Conservation (phyloP, 2,797 vertebrate genomes). For the Lagorchestes hirsutus region DNA sequence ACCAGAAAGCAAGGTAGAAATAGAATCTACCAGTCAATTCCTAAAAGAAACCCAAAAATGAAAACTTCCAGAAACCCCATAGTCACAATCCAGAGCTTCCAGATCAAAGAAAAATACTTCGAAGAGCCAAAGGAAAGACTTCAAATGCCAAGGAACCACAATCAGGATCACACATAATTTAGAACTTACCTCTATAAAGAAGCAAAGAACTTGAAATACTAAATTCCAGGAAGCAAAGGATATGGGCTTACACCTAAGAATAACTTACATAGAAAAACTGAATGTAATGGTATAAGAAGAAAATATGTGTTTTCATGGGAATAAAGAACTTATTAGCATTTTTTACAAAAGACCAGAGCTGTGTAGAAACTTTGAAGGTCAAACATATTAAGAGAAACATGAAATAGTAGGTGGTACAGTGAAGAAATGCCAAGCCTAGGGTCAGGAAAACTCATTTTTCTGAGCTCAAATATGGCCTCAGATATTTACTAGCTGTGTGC, state of each 20-base stretch:
- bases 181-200: background rate
- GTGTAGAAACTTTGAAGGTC: background rate
- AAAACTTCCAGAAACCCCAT: background rate
- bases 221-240: background rate
- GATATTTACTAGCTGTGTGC: background rate
- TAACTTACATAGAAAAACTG: background rate
- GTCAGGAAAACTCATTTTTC: background rate
- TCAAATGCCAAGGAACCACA: background rate
- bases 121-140: background rate
- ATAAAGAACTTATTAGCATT: background rate
- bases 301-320: background rate
- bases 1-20: background rate
- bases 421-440: background rate
- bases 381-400: background rate
- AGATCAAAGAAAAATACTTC: background rate
- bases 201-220: background rate
- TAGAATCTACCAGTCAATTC: background rate
- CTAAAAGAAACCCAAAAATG: background rate
- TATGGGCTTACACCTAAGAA: background rate
- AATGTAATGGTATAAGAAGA: background rate
- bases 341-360: background rate
- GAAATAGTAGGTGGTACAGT: background rate
- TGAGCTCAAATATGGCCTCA: background rate
- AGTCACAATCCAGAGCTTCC: background rate
- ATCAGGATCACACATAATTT: background rate